Conservation (phyloP, 2,113 vertebrate genomes). For the Pseudonaja textilis region DNA sequence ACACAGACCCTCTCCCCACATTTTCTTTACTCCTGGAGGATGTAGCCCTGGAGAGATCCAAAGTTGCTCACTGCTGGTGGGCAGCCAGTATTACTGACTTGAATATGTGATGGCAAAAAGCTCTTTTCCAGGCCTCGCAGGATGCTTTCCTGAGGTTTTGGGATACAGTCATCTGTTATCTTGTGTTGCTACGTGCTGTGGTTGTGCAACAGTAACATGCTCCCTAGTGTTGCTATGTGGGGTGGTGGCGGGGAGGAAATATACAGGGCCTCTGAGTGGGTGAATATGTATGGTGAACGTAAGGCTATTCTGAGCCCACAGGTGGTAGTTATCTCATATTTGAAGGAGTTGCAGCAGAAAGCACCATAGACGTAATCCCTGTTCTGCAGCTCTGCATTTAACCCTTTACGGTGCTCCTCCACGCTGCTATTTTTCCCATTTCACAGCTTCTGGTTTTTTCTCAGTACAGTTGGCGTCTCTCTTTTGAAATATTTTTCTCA, state of each 20-base stretch:
- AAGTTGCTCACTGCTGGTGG: not conserved
- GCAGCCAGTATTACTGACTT: not conserved
- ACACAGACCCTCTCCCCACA: not conserved
- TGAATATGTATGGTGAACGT: not conserved
- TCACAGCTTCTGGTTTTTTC: not conserved
- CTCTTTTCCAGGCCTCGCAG: not conserved
- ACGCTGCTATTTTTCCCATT: not conserved
- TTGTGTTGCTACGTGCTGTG: constrained; percentile 15
- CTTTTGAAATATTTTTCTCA: not conserved
- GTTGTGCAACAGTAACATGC: not conserved
- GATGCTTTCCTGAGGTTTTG: not conserved
- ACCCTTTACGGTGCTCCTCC: not conserved
- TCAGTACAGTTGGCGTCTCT: not conserved
- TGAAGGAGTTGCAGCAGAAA: not conserved
- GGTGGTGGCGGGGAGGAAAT: not conserved
- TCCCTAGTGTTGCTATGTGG: not conserved
- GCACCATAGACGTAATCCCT: not conserved
- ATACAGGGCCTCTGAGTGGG: not conserved
- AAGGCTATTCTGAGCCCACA: not conserved
- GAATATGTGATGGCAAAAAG: not conserved
- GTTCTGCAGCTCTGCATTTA: not conserved
- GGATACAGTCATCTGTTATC: not conserved
- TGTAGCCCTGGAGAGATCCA: not conserved
- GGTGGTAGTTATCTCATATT: not conserved
- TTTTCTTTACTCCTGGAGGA: not conserved